These are phyloP conservation scores for Thelaira solivaga DNA, from an alignment of 2,888 invertebrate genomes.

Conservation along the genomic window DNA sequence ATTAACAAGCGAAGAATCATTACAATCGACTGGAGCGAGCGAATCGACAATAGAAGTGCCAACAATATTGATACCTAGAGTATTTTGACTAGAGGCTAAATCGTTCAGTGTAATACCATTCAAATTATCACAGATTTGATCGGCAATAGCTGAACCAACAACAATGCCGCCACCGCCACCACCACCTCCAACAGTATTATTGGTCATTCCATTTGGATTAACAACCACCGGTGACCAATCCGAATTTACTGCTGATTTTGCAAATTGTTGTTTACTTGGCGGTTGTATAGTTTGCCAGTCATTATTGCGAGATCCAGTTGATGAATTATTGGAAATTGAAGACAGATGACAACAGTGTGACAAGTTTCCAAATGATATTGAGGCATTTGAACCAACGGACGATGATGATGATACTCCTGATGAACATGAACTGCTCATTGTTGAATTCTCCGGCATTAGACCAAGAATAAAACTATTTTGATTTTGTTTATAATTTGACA, in stretches of 20 bases:
- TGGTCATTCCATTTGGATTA: slow-evolving; percentile 49
- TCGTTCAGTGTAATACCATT: slow-evolving; percentile 76
- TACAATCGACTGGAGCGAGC: slow-evolving; percentile 30
- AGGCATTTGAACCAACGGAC: slow-evolving; percentile 65
- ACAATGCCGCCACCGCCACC: slow-evolving; percentile 44
- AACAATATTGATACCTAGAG: slow-evolving; percentile 71
- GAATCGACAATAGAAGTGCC: slow-evolving; percentile 61
- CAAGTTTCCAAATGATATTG: slow-evolving; percentile 70
- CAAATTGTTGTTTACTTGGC: slow-evolving; percentile 68
- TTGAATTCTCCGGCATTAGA: slow-evolving; percentile 49
- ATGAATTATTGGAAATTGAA: slow-evolving; percentile 46
- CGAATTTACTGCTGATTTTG: slow-evolving; percentile 54
- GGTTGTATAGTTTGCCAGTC: slow-evolving; percentile 77
- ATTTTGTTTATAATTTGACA: slow-evolving; percentile 61
- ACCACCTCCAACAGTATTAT: slow-evolving; percentile 50
- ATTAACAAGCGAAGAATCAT: slow-evolving; percentile 67
- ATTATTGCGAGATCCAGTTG: slow-evolving; percentile 66
- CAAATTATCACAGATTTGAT: slow-evolving; percentile 77
- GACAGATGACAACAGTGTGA: slow-evolving; percentile 52
- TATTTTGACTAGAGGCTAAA: slow-evolving; percentile 76
- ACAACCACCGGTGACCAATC: slow-evolving; percentile 67
- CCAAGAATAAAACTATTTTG: slow-evolving; percentile 57
- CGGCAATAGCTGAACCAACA: slow-evolving; percentile 69
- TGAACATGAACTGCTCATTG: slow-evolving; percentile 61
- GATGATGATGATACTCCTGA: slow-evolving; percentile 60